Conservation (phyloP, 2,888 invertebrate species). For the Drosophila lutescens region DNA sequence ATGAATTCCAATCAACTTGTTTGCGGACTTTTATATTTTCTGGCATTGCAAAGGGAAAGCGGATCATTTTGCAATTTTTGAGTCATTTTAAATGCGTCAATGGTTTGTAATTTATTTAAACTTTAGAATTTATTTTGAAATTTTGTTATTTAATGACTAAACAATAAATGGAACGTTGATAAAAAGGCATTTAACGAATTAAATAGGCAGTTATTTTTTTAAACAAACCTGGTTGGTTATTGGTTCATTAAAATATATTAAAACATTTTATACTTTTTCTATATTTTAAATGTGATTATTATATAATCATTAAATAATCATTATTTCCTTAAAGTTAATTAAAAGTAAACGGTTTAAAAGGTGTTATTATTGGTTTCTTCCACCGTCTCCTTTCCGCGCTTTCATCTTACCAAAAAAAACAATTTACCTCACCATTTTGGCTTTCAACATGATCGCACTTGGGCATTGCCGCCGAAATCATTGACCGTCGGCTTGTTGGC, state of each 20-base stretch:
- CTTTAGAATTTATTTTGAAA: neutral
- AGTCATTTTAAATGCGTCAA: constrained; percentile 38
- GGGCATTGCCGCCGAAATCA: constrained; percentile 21
- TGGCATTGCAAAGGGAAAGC: neutral
- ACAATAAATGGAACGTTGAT: no score
- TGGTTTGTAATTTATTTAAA: neutral
- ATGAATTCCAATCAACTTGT: constrained; percentile 25
- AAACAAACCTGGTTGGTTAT: no score
- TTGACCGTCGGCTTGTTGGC: constrained; percentile 10
- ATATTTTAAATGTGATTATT: no score
- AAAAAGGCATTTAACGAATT: no score
- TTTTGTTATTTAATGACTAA: neutral
- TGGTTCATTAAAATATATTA: no score
- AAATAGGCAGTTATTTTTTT: no score
- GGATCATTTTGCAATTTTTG: constrained; percentile 9
- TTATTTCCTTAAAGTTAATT: no score
- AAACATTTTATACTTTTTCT: no score
- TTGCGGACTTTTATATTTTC: constrained; percentile 4
- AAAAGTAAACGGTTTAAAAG: no score
- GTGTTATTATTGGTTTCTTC: no score
- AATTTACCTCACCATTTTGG: constrained; percentile 11
- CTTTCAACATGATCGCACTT: constrained; percentile 45
- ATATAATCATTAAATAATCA: no score
- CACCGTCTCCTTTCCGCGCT: neutral
- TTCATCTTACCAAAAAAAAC: neutral